Evolutionary conservation across 2,888 invertebrate species (phyloP), one percentile per base, ranked within the genome.

Genomic region (Hydrotaea diabolus): DNA sequence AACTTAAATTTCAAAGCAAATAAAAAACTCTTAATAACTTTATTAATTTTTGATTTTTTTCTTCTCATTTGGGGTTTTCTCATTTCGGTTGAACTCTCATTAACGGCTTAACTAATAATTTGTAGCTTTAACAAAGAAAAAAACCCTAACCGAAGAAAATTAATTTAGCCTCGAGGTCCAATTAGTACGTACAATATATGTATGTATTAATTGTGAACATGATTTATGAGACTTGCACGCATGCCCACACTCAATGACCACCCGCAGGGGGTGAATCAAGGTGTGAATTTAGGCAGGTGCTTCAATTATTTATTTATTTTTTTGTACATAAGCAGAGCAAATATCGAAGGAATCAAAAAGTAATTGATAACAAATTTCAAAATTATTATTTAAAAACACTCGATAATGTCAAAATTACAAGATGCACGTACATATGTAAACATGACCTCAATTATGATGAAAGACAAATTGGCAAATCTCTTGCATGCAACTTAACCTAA

Each of bases 391-490:
- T 31, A 7, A 7, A 2, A 31, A 4, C 7, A 4, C 31, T 31
- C n/a, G n/a, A n/a, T n/a, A n/a, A n/a, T 31, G 31, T 31, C 31
- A 31, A 31, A 31, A 2, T 31, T 7, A 31, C 31, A 31, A 17
- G n/a, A n/a, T n/a, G n/a, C 53, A 53, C n/a, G 8, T 17, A 53
- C 8, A 53, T 53, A 53, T 49, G 49, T 21, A 66, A 39, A 21
- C 43, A 43, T 66, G 76, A 76, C 76, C 76, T 76, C 66, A 66
- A 55, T 66, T 49, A 23, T 59, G 31, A 55, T 73, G n/a, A 64
- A 59, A 53, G n/a, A n/a, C n/a, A 62, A 76, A 76, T 66, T 66
- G 66, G 76, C 66, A 64, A 76, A 76, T 21, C 17, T 49, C 23
- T 49, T 49, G 49, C n/a, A 49, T 49, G 49, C 49, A n/a, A 49